A percentile compares a stretch with the other conserved stretches of the same genome.
phyloP scores from a whole-genome alignment of 2,797 vertebrate species.

The Coendou prehensilis region DNA sequence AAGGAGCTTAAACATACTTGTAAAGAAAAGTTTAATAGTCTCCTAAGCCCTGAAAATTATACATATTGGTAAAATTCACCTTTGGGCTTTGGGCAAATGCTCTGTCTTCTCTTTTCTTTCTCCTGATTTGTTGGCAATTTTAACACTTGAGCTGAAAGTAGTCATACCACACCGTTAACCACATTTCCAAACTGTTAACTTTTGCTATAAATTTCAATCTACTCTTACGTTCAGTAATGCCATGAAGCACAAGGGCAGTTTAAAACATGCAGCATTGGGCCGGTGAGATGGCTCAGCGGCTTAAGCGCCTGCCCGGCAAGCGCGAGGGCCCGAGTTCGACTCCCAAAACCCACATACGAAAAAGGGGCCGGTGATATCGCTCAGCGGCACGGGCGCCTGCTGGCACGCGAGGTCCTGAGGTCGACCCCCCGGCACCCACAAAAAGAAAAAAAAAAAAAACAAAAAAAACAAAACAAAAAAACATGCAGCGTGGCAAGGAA shows the following conservation, averaged over 20 bases:
- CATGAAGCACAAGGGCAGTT: not conserved
- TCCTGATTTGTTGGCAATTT: constrained; percentile 68
- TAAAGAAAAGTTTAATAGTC: constrained; percentile 70
- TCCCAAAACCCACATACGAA: no score
- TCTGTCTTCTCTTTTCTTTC: constrained; percentile 60
- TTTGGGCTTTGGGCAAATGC: constrained; percentile 51
- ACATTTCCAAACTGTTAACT: constrained; percentile 71
- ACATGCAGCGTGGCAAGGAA: not conserved
- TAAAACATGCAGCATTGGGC: not conserved
- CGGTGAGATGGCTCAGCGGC: no score
- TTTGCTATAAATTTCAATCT: constrained; percentile 53
- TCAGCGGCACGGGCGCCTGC: no score
- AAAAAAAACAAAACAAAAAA: no score
- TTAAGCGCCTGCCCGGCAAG: no score
- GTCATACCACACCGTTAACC: constrained; percentile 36
- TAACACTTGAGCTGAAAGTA: constrained; percentile 48
- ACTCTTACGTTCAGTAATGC: not conserved
- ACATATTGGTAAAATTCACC: constrained; percentile 65
- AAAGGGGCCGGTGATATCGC: no score
- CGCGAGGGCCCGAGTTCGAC: no score
- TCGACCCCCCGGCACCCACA: no score
- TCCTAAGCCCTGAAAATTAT: constrained; percentile 66
- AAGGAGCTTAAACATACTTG: constrained; percentile 60
- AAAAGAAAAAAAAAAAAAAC: no score
- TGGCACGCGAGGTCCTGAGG: no score